Base-by-base conservation (phyloP, 2,797 vertebrate genomes). In the Xiphorhynchus erythropygius region DNA sequence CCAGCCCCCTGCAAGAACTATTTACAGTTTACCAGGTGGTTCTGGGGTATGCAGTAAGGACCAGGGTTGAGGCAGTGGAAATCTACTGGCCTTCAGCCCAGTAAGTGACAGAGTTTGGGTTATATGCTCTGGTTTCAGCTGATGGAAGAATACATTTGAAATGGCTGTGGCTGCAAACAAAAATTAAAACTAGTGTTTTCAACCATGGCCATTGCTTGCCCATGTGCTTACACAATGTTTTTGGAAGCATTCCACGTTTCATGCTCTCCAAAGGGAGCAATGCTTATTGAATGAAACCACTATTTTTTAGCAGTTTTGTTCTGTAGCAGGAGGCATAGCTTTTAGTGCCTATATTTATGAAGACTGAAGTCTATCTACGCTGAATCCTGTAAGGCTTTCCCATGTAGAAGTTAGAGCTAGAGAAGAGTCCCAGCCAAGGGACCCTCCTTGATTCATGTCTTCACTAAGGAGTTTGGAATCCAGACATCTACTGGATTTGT, bases 1-100 rank as follows among this genome's bases (percentile, higher is more conserved):
- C 49, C 30, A 42, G 30, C 28, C 25, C 8, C 6, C 0, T 0
- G 4, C 18, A 25, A 65, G 32, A 24, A 28, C 56, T 0, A 0
- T 18, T 33, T 24, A 24, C 49, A 39, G 17, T 63, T 79, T 68
- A 8, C 30, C 11, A 27, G 56, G 28, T 3, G 6, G 9, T 44
- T 59, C 56, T 60, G 77, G 46, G n/a, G 24, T 11, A 28, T 7
- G 8, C 8, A 57, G 9, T 0, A 0, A 68, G 27, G n/a, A 22
- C 11, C 11, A 78, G 13, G 49, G 25, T 10, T n/a, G 68, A 71
- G 44, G 55, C 33, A 55, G 33, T 17, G 49, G 49, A 83, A 68
- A 44, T 30, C 55, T 76, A 33, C 63, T 68, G 28, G 64, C 37
- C 39, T 69, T 79, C 50, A 83, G 33, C 25, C 55, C 27, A 41